Evolutionary conservation across 2,888 invertebrate genomes (phyloP), one percentile per base, ranked within the genome.

Genomic region (Diabrotica balteata): DNA sequence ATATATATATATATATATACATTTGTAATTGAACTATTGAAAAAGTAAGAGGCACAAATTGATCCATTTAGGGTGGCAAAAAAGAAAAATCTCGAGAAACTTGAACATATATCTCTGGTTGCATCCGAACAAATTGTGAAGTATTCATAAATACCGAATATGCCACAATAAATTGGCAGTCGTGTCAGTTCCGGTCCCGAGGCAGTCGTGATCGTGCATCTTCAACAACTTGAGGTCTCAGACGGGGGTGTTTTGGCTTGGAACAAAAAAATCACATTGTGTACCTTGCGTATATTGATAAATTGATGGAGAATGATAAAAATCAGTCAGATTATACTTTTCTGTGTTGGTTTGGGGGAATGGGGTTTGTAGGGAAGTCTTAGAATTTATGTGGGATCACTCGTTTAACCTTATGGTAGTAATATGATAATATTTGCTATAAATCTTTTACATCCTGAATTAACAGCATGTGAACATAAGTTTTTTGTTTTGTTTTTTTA

Each of bases 91-190:
- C 58, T 11, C 10, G 32, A 46, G 52, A 64, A 64, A 64, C 58
- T 59, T 45, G 52, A 59, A 52, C 64, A 58, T 51, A 58, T 58
- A 51, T 64, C 42, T 64, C 51, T 32, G 45, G 66, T 59, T 79
- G 78, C 79, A 81, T 81, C 80, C 78, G 78, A 79, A 81, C 81
- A 82, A 82, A 81, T 81, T 78, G 78, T 72, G 75, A 75, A 80
- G 82, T 81, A 82, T 82, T 82, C 83, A 83, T 83, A 83, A 83
- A 83, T 83, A 82, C 77, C 77, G 76, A 69, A 79, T 76, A 81
- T 81, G 81, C 78, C 78, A 76, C 79, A 78, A 83, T 83, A 83
- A 83, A 83, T 83, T 82, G 80, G 78, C 77, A 79, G 80, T 80
- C 79, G 78, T 81, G 82, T 81, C 80, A 80, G 80, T 71, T 70